Percentiles rank a stretch among this genome's conserved stretches.
phyloP scores from a whole-genome alignment of 2,113 vertebrate species.

The Paradisaea rubra region DNA sequence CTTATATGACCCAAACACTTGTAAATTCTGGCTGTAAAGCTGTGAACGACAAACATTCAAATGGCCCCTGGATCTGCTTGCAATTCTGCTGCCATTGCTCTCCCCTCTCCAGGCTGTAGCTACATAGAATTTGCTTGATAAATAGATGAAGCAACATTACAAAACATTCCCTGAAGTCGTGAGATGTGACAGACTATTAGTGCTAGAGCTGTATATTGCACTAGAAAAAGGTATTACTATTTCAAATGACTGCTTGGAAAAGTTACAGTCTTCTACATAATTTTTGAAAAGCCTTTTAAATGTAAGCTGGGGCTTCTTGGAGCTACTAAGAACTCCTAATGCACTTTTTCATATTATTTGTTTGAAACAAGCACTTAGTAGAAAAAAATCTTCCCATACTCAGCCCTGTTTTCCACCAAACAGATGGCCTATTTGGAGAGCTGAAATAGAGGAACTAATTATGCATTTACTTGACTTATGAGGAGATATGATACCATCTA shows the following conservation, averaged over 20 bases:
- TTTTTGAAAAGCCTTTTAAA: background rate
- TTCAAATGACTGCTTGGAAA: background rate
- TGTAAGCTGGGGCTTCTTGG: background rate
- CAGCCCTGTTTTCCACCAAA: background rate
- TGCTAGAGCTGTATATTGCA: background rate
- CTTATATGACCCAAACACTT: background rate
- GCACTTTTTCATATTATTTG: background rate
- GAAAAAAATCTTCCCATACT: conserved; percentile 7
- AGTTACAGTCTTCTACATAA: background rate
- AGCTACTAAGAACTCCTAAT: background rate
- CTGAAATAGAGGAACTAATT: conserved; percentile 42
- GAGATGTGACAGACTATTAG: background rate
- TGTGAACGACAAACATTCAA: background rate
- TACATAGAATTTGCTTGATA: conserved; percentile 1
- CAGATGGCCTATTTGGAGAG: conserved; percentile 47
- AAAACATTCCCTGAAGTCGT: background rate
- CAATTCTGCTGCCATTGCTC: background rate
- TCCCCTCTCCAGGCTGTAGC: background rate
- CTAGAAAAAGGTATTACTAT: background rate
- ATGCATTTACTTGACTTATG: conserved; percentile 31
- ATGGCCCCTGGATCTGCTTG: background rate
- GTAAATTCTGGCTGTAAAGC: conserved; percentile 20
- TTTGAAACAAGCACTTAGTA: background rate
- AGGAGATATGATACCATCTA: conserved; percentile 23
- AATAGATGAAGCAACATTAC: conserved; percentile 4